These are phyloP conservation scores for Grapholita molesta DNA, from an alignment of 1,140 invertebrate genomes.

Conservation along the genomic window DNA sequence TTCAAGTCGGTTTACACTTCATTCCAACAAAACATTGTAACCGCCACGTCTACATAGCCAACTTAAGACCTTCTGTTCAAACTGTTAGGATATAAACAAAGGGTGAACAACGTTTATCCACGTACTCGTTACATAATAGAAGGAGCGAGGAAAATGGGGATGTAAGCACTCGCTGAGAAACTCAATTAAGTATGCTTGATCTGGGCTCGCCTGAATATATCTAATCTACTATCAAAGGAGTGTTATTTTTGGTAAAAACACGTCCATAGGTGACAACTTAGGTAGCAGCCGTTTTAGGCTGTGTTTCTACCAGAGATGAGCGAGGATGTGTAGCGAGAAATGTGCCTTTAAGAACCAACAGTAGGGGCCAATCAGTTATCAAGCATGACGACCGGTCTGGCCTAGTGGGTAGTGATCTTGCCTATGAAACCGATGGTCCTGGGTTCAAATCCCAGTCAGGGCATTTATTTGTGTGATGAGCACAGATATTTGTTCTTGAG, in stretches of 20 bases:
- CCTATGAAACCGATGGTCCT: no score
- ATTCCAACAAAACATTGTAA: neutral
- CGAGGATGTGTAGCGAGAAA: no score
- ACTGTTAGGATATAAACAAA: neutral
- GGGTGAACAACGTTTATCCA: neutral
- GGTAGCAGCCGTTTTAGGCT: no score
- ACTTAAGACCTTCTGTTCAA: neutral
- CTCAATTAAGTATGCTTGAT: conserved; percentile 1
- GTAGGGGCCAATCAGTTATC: no score
- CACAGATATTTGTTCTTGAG: no score
- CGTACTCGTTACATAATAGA: neutral
- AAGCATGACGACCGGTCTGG: no score
- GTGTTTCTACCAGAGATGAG: no score
- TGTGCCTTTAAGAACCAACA: no score
- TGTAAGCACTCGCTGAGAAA: neutral
- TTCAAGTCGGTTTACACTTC: neutral
- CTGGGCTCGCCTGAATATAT: neutral
- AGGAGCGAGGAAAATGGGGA: neutral
- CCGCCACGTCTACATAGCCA: neutral
- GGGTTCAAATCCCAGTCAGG: no score
- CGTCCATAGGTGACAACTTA: no score
- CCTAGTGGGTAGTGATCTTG: no score
- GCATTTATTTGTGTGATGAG: no score
- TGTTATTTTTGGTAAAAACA: neutral
- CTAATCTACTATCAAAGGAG: neutral